phyloP scores from a whole-genome alignment of 2,113 vertebrate species.

The Plectropomus leopardus region DNA sequence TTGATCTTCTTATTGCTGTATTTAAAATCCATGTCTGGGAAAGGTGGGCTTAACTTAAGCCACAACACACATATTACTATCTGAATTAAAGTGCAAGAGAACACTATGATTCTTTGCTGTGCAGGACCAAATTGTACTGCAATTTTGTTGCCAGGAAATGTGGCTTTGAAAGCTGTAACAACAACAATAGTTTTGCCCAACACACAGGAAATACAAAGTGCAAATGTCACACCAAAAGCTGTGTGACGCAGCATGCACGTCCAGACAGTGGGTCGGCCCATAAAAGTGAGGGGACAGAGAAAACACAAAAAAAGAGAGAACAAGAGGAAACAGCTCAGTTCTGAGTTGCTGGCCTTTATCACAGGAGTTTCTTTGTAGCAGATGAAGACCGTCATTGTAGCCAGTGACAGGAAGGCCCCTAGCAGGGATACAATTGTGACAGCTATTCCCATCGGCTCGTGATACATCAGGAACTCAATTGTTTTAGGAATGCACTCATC shows the following conservation, averaged over 20 bases:
- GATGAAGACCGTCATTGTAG: constrained; percentile 70
- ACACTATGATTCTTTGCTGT: constrained; percentile 81
- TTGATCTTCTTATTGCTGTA: constrained; percentile 77
- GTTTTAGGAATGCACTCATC: constrained; percentile 79
- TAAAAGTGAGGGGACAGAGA: constrained; percentile 77
- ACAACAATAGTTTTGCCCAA: constrained; percentile 81
- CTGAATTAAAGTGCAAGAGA: constrained; percentile 81
- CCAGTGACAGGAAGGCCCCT: constrained; percentile 66
- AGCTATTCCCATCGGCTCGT: constrained; percentile 79
- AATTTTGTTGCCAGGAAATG: constrained; percentile 64
- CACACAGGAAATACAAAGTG: constrained; percentile 80
- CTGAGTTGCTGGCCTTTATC: constrained; percentile 79
- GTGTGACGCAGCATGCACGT: constrained; percentile 84
- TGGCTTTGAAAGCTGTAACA: constrained; percentile 79
- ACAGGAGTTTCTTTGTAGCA: constrained; percentile 74
- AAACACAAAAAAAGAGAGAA: constrained; percentile 80
- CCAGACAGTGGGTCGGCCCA: constrained; percentile 78
- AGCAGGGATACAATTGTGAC: constrained; percentile 73
- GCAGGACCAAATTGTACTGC: constrained; percentile 62
- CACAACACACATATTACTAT: constrained; percentile 80
- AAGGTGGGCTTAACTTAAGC: constrained; percentile 80
- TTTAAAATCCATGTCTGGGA: constrained; percentile 75
- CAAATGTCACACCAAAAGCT: constrained; percentile 80
- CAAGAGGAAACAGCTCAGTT: constrained; percentile 80
- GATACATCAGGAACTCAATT: constrained; percentile 81